phyloP scores from a whole-genome alignment of 2,113 vertebrate genomes.

The Pygoscelis adeliae region DNA sequence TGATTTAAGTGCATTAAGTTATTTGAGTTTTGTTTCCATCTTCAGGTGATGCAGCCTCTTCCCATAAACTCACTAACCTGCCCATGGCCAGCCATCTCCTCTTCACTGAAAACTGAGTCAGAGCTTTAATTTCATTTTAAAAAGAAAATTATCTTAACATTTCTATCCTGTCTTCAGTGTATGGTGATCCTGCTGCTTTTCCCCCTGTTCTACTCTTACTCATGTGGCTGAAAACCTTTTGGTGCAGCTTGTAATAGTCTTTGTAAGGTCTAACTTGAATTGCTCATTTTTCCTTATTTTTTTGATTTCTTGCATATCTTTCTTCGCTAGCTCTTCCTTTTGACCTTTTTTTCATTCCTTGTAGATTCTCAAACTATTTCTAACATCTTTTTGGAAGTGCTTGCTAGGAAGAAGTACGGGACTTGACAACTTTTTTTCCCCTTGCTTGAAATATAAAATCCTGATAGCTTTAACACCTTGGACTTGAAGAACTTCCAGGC shows the following conservation, averaged over 20 bases:
- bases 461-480: neutral
- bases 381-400: neutral
- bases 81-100: neutral
- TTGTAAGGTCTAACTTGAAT: neutral
- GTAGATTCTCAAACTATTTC: neutral
- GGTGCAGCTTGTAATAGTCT: neutral
- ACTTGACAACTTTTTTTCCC: neutral
- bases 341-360: neutral
- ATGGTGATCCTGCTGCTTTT: neutral
- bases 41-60: neutral
- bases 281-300: neutral
- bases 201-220: neutral
- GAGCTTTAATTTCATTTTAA: neutral
- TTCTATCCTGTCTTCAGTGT: neutral
- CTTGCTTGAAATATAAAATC: conserved; percentile 9
- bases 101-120: neutral
- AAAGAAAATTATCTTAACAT: neutral
- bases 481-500: conserved; percentile 13
- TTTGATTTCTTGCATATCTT: neutral
- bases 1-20: neutral
- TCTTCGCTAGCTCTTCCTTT: neutral
- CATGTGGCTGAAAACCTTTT: neutral
- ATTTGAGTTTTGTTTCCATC: neutral
- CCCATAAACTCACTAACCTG: neutral
- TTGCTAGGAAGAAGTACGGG: neutral